These are phyloP conservation scores for Forbesichthys papilliferus DNA, from an alignment of 2,113 vertebrate genomes.

Conservation along the genomic window DNA sequence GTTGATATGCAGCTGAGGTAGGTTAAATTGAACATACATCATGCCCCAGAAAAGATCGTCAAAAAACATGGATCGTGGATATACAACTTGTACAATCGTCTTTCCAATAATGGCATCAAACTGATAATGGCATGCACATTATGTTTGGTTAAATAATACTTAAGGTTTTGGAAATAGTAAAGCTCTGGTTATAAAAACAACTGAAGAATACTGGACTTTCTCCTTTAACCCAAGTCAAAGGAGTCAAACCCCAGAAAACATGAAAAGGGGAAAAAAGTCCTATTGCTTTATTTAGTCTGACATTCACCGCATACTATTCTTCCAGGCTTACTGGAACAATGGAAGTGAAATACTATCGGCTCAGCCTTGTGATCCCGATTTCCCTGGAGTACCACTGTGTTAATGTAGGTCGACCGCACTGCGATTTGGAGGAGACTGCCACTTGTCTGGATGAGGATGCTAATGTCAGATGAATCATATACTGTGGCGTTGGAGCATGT, in stretches of 20 bases:
- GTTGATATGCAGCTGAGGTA: neutral
- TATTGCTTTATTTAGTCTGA: constrained; percentile 58
- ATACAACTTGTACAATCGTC: neutral
- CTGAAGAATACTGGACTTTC: too few species aligned
- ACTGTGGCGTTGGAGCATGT: constrained; percentile 17
- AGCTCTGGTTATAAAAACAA: too few species aligned
- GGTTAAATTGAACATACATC: neutral
- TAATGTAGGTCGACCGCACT: constrained; percentile 68
- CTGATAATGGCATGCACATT: too few species aligned
- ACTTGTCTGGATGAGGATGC: constrained; percentile 47
- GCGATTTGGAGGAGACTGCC: constrained; percentile 38
- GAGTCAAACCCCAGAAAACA: constrained; percentile 1
- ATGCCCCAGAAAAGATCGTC: neutral
- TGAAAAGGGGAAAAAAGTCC: neutral
- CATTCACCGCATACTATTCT: constrained; percentile 58
- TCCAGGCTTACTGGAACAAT: constrained; percentile 66
- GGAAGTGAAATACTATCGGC: constrained; percentile 66
- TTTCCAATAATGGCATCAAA: too few species aligned
- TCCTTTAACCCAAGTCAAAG: constrained; percentile 9
- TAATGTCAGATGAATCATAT: constrained; percentile 24
- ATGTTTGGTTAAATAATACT: too few species aligned
- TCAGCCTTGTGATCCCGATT: constrained; percentile 70
- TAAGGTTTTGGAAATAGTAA: too few species aligned
- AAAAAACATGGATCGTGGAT: neutral
- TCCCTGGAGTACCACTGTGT: constrained; percentile 52